phyloP scores from a whole-genome alignment of 2,113 vertebrate species.

The Orientallactaga bullata region DNA sequence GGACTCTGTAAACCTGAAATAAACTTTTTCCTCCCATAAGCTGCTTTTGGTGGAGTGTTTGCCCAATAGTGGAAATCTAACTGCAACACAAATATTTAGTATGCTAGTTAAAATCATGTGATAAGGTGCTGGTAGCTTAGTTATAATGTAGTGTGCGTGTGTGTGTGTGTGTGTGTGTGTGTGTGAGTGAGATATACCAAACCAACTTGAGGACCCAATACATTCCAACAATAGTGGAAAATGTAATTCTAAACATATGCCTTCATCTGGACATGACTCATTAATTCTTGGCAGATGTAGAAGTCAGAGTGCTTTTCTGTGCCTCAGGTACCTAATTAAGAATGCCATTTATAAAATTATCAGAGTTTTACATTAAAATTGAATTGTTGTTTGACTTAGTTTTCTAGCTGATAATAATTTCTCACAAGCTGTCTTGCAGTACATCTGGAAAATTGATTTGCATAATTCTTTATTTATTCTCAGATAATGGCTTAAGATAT shows the following conservation, averaged over 20 bases:
- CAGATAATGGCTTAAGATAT: background rate
- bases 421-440: background rate
- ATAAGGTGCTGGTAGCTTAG: background rate
- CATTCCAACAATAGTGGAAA: background rate
- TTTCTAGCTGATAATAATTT: constrained; percentile 39
- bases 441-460: constrained; percentile 10
- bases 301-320: background rate
- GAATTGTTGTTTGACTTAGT: background rate
- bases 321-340: background rate
- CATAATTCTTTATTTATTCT: constrained; percentile 31
- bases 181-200: background rate
- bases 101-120: background rate
- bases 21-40: too few relatives aligned
- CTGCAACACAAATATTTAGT: background rate
- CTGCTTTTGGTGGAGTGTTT: too few relatives aligned
- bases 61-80: too few relatives aligned
- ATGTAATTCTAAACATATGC: background rate
- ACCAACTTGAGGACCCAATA: background rate
- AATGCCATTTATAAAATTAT: constrained; percentile 37
- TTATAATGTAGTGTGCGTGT: background rate
- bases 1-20: too few relatives aligned
- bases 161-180: too few relatives aligned
- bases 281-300: background rate
- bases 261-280: background rate
- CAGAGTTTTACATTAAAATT: background rate